These are phyloP conservation scores for Drosophila bifasciata DNA, from an alignment of 1,140 invertebrate species.

Conservation along the genomic window DNA sequence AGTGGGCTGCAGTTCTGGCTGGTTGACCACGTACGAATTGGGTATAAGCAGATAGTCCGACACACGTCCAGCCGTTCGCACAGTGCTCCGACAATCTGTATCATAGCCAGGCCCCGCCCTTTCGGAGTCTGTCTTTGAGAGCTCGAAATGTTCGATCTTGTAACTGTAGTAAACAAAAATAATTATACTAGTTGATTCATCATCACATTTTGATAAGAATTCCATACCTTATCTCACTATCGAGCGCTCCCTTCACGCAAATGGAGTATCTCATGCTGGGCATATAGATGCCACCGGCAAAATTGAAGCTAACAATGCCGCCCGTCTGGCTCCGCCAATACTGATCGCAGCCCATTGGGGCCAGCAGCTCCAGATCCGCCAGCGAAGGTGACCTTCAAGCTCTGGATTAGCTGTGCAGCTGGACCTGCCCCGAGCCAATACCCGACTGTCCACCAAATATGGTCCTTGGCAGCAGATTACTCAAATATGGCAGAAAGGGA, in stretches of 20 bases:
- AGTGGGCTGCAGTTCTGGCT: conserved; percentile 57
- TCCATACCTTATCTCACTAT: conserved; percentile 63
- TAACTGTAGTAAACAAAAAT: conserved; percentile 34
- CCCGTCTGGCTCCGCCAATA: conserved; percentile 45
- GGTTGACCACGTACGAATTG: conserved; percentile 52
- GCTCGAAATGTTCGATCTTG: conserved; percentile 58
- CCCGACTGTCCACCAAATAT: conserved; percentile 52
- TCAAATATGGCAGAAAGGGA: conserved; percentile 53
- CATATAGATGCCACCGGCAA: conserved; percentile 62
- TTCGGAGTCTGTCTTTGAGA: conserved; percentile 49
- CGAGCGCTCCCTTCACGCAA: conserved; percentile 53
- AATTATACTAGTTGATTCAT: neutral
- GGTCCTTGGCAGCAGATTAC: conserved; percentile 60
- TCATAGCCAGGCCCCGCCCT: conserved; percentile 58
- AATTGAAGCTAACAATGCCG: conserved; percentile 68
- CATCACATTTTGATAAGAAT: neutral
- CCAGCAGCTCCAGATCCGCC: conserved; percentile 56
- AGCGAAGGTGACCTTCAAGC: conserved; percentile 30
- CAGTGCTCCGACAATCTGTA: conserved; percentile 66
- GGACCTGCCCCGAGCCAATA: conserved; percentile 42
- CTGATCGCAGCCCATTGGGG: conserved; percentile 69
- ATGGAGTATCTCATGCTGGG: conserved; percentile 58
- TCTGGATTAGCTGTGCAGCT: conserved; percentile 53
- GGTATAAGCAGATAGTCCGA: conserved; percentile 65
- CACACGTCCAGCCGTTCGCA: conserved; percentile 51